Base-by-base conservation (phyloP, 35 echinoderm and acorn worm genomes). In the Antedon bifida region DNA sequence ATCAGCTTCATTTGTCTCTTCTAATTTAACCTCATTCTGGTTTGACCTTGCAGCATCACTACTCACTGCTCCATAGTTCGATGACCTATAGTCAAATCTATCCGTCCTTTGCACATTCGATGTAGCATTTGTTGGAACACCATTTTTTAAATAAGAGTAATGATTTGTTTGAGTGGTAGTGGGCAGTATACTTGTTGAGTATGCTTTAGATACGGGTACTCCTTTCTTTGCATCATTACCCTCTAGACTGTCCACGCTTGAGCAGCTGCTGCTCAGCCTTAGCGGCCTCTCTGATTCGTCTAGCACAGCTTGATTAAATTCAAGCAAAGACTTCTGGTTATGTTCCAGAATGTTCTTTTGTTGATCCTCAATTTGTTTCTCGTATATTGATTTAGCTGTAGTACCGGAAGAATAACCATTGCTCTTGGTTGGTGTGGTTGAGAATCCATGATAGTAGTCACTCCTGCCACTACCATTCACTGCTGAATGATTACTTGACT, bases 201-300 rank as follows among this genome's bases (percentile, higher is more conserved):
- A 36, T 51, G 30, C 39, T 85, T 85, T 80, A 31, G 30, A 39
- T 33, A 44, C 34, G 17, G 30, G 39, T 30, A 38, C 26, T 38
- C 34, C 11, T 26, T 39, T 29, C 21, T 5, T 64, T 2, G 9
- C 1, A 21, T 23, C 51, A 9, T 85, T 11, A 29, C 86, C 89
- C 75, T 96, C 93, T 17, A 96, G 34, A 82, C 93, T 96, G 77
- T 91, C 89, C 32, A 96, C 78, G 78, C 93, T 96, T 17, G 89
- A 96, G 1, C 91, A 34, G 73, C 93, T 96, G 23, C 77, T 78
- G 28, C 89, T 96, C 23, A 89, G 36, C 33, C 89, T 46, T 0
- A 91, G 39, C 0, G 45, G 36, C 34, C 33, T 29, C 78, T 29
- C 44, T 38, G 93, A 45, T 77, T 93, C 95, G 64, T 88, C 77